Base-by-base conservation (phyloP, 2,797 vertebrate genomes). In the Hirundo rustica region DNA sequence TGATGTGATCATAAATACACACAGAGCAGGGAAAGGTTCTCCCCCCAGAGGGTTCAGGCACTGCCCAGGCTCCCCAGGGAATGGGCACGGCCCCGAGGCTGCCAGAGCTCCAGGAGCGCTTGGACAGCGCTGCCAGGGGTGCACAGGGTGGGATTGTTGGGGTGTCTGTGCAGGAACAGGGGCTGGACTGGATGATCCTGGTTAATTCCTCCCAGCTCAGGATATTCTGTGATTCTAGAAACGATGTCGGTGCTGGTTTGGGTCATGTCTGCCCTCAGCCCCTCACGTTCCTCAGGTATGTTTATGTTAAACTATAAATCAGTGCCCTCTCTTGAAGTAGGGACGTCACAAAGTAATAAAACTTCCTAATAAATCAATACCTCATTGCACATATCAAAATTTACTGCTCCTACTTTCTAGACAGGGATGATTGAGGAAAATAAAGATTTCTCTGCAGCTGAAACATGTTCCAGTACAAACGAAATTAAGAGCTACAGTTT, bases 151-250 rank as follows among this genome's bases (percentile, higher is more conserved):
- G 48, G 64, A 2, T 9, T 55, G 10, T 10, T n/a, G 44, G 42
- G 34, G 32, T 0, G 22, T n/a, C 32, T 55, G 48, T 0, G 18
- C 30, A 61, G 34, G 40, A 2, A 0, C 21, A 11, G 47, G 61
- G 0, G 22, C 1, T n/a, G 42, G 16, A 7, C 32, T 64, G 11
- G 5, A 22, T 45, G 44, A 20, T 57, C 23, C 32, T 1, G 2
- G 36, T 7, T 10, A 2, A 12, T 22, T 22, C 9, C 27, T 45
- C 9, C 29, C 44, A 77, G 36, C 10, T 58, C 38, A 30, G 65
- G 20, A 18, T 9, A 77, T 53, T 65, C 32, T 50, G 7, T 32
- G 34, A 11, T 22, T 51, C 38, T 40, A 34, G 19, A 71, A 65
- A 40, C 23, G 2, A 30, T 26, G 29, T 22, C 5, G 5, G 9